Percentiles rank a stretch among this genome's conserved stretches.
Conservation (phyloP, 2,113 vertebrate species). For the Anoplopoma fimbria region DNA sequence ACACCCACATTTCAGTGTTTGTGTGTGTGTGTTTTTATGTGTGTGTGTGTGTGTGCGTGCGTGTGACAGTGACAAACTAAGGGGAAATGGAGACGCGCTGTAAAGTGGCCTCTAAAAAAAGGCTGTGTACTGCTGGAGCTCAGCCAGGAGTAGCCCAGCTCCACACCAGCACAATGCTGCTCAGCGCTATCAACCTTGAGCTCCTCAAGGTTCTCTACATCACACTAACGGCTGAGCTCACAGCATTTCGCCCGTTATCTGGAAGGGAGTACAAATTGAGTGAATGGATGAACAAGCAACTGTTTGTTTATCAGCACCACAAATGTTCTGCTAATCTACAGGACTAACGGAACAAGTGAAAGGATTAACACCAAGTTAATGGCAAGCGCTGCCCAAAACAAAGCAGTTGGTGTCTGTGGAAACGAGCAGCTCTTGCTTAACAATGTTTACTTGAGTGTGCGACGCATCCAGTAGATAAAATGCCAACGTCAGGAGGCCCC, state of each 20-base stretch:
- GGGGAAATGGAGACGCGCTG: slow-evolving; percentile 46
- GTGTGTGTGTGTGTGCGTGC: slow-evolving; percentile 23
- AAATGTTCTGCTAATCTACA: slow-evolving; percentile 53
- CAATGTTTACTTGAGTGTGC: not conserved
- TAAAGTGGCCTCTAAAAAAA: slow-evolving; percentile 66
- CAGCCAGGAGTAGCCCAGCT: slow-evolving; percentile 51
- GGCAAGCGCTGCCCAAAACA: slow-evolving; percentile 2
- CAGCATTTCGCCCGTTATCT: slow-evolving; percentile 36
- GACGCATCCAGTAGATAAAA: not conserved
- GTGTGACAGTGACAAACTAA: slow-evolving; percentile 62
- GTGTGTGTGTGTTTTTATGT: slow-evolving; percentile 25
- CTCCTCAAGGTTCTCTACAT: slow-evolving; percentile 60
- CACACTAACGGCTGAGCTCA: slow-evolving; percentile 39
- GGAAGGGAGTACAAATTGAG: slow-evolving; percentile 39
- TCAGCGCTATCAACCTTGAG: slow-evolving; percentile 66
- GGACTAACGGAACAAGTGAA: slow-evolving; percentile 47
- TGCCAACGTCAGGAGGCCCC: not conserved
- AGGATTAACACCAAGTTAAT: slow-evolving; percentile 42
- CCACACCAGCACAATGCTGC: slow-evolving; percentile 54
- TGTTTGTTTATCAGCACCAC: slow-evolving; percentile 46
- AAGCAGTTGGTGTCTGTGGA: slow-evolving; percentile 19
- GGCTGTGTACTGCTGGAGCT: slow-evolving; percentile 53
- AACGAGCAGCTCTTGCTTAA: not conserved
- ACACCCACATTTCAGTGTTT: slow-evolving; percentile 35
- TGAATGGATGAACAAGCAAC: slow-evolving; percentile 51